Conservation (phyloP, 2,888 invertebrate genomes). For the Emesis furor region DNA sequence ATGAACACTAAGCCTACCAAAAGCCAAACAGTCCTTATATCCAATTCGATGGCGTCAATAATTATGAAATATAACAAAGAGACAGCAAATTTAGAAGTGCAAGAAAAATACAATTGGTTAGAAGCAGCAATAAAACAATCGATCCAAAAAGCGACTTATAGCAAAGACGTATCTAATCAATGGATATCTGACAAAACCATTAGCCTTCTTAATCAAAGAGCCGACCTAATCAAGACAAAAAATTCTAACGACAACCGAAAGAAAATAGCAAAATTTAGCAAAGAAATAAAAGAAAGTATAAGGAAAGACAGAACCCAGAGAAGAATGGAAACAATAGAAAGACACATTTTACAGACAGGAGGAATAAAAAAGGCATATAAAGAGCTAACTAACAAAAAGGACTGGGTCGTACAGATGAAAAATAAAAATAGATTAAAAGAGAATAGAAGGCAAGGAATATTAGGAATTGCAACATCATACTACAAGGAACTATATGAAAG, state of each 20-base stretch:
- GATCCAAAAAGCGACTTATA: slow-evolving; percentile 33
- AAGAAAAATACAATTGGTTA: slow-evolving; percentile 39
- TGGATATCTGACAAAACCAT: slow-evolving; percentile 33
- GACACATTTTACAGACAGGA: slow-evolving; percentile 38
- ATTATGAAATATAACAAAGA: slow-evolving; percentile 5
- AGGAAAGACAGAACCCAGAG: slow-evolving; percentile 1
- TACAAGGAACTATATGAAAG: background rate
- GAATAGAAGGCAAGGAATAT: slow-evolving; percentile 5
- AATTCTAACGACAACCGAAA: background rate
- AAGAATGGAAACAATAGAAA: slow-evolving; percentile 40
- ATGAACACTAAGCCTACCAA: slow-evolving; percentile 40
- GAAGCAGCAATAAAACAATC: slow-evolving; percentile 31
- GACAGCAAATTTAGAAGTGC: slow-evolving; percentile 17
- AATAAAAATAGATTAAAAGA: slow-evolving; percentile 22
- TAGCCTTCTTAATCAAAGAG: slow-evolving; percentile 6
- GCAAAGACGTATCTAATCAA: slow-evolving; percentile 29
- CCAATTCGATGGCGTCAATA: slow-evolving; percentile 1
- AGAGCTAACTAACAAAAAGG: slow-evolving; percentile 31
- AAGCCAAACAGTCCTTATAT: slow-evolving; percentile 18
- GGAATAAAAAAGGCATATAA: slow-evolving; percentile 36
- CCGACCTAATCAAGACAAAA: background rate
- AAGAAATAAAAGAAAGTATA: slow-evolving; percentile 8
- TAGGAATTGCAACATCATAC: background rate
- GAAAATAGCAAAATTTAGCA: slow-evolving; percentile 3
- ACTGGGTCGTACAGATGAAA: slow-evolving; percentile 37